A percentile compares a stretch with the other conserved stretches of the same genome.
phyloP scores from a whole-genome alignment of 2,113 vertebrate species.

The Gopherus evgoodei region DNA sequence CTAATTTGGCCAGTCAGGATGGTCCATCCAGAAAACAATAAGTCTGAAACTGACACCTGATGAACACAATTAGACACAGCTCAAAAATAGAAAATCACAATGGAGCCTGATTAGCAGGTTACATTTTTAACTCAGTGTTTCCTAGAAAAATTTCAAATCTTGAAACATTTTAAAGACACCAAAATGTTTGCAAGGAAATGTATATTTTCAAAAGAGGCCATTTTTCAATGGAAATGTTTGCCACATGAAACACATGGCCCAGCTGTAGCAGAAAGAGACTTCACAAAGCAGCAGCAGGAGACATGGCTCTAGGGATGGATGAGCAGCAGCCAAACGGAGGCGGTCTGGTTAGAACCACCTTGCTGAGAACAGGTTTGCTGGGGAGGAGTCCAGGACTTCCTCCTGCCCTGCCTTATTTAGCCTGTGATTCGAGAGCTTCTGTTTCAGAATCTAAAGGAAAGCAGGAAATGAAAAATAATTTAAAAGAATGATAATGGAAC shows the following conservation, averaged over 20 bases:
- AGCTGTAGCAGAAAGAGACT: neutral
- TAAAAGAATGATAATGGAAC: neutral
- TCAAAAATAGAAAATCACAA: neutral
- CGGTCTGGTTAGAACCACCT: neutral
- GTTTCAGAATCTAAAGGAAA: neutral
- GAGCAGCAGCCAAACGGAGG: neutral
- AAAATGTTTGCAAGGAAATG: neutral
- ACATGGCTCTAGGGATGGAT: neutral
- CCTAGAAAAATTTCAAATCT: neutral
- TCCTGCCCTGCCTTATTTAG: neutral
- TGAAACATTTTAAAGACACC: neutral
- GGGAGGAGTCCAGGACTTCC: neutral
- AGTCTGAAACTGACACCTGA: accelerated
- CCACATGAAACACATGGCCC: neutral
- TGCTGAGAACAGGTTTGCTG: neutral
- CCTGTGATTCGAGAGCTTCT: neutral
- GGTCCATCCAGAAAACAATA: accelerated
- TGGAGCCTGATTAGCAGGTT: neutral
- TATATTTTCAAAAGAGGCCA: neutral
- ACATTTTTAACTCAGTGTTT: neutral
- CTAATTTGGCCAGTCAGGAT: neutral
- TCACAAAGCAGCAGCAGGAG: neutral
- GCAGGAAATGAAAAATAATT: neutral
- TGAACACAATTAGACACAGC: neutral
- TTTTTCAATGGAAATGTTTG: neutral